Evolutionary conservation across 2,888 invertebrate genomes (phyloP).

Genomic region (Melanchra persicariae): DNA sequence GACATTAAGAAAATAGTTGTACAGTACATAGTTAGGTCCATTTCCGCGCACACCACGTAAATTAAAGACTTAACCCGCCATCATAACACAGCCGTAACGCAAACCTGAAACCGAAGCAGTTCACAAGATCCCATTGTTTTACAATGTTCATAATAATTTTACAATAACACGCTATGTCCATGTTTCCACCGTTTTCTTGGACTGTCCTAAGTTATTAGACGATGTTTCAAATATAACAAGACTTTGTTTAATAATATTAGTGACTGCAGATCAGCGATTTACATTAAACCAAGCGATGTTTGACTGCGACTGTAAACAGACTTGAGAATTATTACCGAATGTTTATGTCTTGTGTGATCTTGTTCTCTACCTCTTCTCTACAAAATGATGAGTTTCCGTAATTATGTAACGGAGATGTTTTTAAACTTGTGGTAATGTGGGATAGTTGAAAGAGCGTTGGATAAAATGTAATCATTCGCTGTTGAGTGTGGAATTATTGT

Average conservation of each 20-base stretch:
- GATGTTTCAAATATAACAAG: conserved; percentile 83
- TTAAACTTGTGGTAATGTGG: conserved; percentile 1
- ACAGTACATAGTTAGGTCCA: conserved; percentile 7
- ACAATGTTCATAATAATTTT: conserved; percentile 72
- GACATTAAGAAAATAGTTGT: too few species aligned
- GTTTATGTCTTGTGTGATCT: conserved; percentile 66
- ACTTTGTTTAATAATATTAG: conserved; percentile 85
- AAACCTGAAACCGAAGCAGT: conserved; percentile 32
- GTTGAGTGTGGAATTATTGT: too few species aligned
- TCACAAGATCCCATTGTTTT: conserved; percentile 71
- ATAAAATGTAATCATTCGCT: conserved; percentile 11
- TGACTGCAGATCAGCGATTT: conserved; percentile 72
- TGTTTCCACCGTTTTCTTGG: conserved; percentile 69
- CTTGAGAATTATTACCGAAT: conserved; percentile 64
- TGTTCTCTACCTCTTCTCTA: conserved; percentile 56
- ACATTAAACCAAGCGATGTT: conserved; percentile 78
- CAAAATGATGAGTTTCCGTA: conserved; percentile 67
- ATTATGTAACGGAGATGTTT: conserved; percentile 51
- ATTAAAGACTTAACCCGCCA: conserved; percentile 17
- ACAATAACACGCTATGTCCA: conserved; percentile 68
- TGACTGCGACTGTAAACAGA: conserved; percentile 72
- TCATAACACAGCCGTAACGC: conserved; percentile 25
- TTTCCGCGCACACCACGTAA: not conserved
- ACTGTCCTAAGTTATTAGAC: conserved; percentile 79
- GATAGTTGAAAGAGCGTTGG: not conserved